Conservation (phyloP, 37 sponge, comb jelly and placozoan genomes). For the Chondrilla cf. caribensis region DNA sequence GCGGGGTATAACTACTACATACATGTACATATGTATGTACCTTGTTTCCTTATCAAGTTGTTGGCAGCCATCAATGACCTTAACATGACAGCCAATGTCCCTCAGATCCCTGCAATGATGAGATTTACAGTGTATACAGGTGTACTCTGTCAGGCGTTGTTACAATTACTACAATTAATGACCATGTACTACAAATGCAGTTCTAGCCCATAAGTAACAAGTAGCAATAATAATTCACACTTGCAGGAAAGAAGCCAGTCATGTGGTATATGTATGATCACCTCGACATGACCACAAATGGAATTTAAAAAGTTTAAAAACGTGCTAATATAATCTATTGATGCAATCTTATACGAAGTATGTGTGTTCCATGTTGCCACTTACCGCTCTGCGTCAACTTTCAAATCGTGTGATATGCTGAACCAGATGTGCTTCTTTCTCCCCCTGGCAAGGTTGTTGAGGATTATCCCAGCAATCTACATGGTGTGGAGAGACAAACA, state of each 20-base stretch:
- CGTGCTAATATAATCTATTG: too few species aligned
- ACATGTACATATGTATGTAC: not conserved
- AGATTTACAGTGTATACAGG: not conserved
- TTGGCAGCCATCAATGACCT: constrained; percentile 66
- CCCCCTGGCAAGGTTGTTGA: constrained; percentile 51
- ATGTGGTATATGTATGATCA: too few species aligned
- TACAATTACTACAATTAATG: too few species aligned
- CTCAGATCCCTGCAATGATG: constrained; percentile 29
- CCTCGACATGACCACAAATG: too few species aligned
- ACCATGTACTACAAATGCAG: too few species aligned
- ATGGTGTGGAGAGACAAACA: not conserved
- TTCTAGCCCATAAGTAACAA: too few species aligned
- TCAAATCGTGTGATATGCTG: constrained; percentile 60
- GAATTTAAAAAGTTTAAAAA: too few species aligned
- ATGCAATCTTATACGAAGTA: not conserved
- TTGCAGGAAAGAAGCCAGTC: too few species aligned
- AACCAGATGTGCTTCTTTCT: constrained; percentile 58
- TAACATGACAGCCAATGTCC: constrained; percentile 60
- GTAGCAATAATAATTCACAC: too few species aligned
- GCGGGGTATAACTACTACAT: not conserved
- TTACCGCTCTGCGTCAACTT: constrained; percentile 53
- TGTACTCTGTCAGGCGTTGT: too few species aligned
- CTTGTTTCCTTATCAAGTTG: constrained; percentile 64
- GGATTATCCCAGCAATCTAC: constrained; percentile 59
- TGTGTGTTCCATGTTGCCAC: not conserved